Base-by-base conservation (phyloP, 2,797 vertebrate species). In the Borostomias antarcticus region DNA sequence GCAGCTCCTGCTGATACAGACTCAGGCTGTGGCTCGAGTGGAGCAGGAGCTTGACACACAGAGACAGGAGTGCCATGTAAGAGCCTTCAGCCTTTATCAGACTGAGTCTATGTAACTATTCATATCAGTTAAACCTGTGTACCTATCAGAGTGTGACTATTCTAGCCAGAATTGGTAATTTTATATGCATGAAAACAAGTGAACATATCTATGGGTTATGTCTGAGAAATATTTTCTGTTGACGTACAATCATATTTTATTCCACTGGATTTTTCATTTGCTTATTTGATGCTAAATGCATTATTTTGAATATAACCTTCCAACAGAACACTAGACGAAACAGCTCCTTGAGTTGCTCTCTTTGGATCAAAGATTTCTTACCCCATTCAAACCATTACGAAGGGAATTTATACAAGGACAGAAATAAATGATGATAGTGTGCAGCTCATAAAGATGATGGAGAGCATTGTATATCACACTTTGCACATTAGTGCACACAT, bases 401-500 rank as follows among this genome's bases (percentile, higher is more conserved):
- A 65, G 58, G 48, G 71, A 85, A 87, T 85, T 79, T 82, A 84
- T 66, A 82, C 73, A 66, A 72, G 66, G 62, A 66, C 58, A 64
- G 57, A 76, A 87, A 80, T 87, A 88, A 90, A 86, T 70, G 70
- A 82, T 68, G 47, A 21, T 62, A 67, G 53, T 56, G 28, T 75
- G 68, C 75, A 68, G 69, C 73, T 73, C 79, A 74, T 90, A 86
- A 89, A 89, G 50, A 68, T 82, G 74, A 81, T 59, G 67, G 64
- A 86, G 74, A 66, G 40, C 57, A 66, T 77, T 70, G 66, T 83
- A 76, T 70, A 85, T 88, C 78, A 81, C 64, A 69, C 70, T 71
- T 57, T 81, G 86, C 85, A 92, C 90, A 94, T 94, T 92, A 93
- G 85, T 67, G 92, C 93, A 94, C 90, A 88, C 89, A 89, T 83